phyloP scores from a whole-genome alignment of 1,140 invertebrate species.

The Helicoverpa zea region DNA sequence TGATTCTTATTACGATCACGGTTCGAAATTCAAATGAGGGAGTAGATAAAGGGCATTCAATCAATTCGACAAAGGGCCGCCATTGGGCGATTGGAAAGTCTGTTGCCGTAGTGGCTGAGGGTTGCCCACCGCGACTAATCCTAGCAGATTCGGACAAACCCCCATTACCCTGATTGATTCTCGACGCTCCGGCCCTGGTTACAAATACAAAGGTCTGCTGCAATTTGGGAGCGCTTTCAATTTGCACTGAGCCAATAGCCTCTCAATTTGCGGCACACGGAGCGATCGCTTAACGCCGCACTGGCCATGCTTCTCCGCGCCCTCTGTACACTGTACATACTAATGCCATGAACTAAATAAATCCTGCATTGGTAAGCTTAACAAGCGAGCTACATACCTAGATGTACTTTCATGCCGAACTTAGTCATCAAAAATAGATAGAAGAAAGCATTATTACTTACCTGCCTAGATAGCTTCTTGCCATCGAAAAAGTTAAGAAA shows the following conservation, averaged over 20 bases:
- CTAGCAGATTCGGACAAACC: constrained; percentile 77
- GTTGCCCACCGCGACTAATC: constrained; percentile 75
- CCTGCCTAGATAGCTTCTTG: too few relatives aligned
- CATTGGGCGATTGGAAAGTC: constrained; percentile 63
- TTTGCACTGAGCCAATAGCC: constrained; percentile 72
- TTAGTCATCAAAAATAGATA: too few relatives aligned
- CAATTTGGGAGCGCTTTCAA: constrained; percentile 79
- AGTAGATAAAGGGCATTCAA: constrained; percentile 50
- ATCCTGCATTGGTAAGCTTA: background rate
- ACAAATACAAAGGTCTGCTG: constrained; percentile 78
- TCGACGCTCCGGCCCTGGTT: constrained; percentile 71
- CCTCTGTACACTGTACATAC: constrained; percentile 13
- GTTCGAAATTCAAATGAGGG: constrained; percentile 38
- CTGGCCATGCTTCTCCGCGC: background rate
- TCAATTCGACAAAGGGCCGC: constrained; percentile 65
- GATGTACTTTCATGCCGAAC: too few relatives aligned
- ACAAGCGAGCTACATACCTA: too few relatives aligned
- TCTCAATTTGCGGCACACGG: constrained; percentile 66
- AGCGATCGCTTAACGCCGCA: constrained; percentile 32
- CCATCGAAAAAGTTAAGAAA: too few relatives aligned
- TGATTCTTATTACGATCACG: constrained; percentile 34
- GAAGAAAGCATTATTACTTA: too few relatives aligned
- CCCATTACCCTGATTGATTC: constrained; percentile 84
- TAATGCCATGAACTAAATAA: constrained; percentile 4
- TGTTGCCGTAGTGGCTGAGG: constrained; percentile 51